A percentile compares a stretch with the other conserved stretches of the same genome.
Conservation (phyloP, 2,113 vertebrate genomes). For the Sigmodon hispidus region DNA sequence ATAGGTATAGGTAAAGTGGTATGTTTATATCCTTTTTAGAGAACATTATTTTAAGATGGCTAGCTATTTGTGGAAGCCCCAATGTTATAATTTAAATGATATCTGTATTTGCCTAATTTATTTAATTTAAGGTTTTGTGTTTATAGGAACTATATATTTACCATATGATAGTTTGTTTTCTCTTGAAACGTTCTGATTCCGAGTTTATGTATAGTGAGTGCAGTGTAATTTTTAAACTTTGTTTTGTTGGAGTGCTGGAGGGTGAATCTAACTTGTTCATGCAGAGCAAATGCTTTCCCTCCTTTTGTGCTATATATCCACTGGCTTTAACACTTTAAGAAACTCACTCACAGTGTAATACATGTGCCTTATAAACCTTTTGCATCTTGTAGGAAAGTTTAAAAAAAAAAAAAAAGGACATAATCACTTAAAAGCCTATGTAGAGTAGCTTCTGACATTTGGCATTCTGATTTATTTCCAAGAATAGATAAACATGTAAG, state of each 20-base stretch:
- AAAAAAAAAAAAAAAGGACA: background rate
- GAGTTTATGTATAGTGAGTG: background rate
- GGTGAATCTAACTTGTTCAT: background rate
- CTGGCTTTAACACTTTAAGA: background rate
- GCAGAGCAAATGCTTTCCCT: background rate
- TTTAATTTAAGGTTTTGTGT: background rate
- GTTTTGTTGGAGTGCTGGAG: background rate
- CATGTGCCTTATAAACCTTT: conserved; percentile 10
- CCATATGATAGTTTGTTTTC: background rate
- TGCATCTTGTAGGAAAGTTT: conserved; percentile 20
- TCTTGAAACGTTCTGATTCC: background rate
- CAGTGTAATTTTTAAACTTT: background rate
- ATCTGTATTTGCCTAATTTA: background rate
- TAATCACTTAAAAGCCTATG: background rate
- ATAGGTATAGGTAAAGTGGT: background rate
- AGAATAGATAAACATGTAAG: conserved; percentile 16
- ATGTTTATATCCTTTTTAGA: background rate
- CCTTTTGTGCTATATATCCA: background rate
- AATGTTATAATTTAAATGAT: background rate
- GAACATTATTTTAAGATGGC: background rate
- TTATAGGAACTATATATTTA: background rate
- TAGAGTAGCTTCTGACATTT: conserved; percentile 34
- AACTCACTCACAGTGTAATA: background rate
- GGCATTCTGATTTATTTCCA: conserved; percentile 31
- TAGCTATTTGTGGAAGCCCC: no score